Percentiles rank a stretch among this genome's conserved stretches.
Conservation (phyloP, 2,888 invertebrate species). For the Agrochola macilenta region DNA sequence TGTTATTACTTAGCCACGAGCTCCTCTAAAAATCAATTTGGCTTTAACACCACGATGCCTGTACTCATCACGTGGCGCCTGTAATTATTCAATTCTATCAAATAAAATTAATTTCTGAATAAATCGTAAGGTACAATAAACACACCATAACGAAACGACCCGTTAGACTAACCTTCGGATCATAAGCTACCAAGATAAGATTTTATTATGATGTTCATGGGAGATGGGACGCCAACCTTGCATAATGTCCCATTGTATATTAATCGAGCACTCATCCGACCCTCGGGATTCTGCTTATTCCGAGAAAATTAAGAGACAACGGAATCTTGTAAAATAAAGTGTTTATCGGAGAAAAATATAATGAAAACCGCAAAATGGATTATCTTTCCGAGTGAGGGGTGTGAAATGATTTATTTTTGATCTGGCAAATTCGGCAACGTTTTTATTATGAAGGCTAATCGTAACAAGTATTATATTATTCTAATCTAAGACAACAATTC, state of each 20-base stretch:
- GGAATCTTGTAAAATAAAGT: conserved; percentile 37
- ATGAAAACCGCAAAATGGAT: conserved; percentile 34
- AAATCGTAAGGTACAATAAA: not conserved
- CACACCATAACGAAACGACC: not conserved
- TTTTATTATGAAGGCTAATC: not conserved
- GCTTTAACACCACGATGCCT: not conserved
- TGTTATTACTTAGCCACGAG: no score
- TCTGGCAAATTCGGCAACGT: not conserved
- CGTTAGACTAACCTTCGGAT: conserved; percentile 17
- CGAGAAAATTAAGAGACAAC: conserved; percentile 38
- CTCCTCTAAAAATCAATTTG: no score
- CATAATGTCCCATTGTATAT: conserved; percentile 51
- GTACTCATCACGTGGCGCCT: not conserved
- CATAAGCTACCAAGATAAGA: conserved; percentile 29
- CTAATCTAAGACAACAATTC: not conserved
- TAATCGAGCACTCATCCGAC: conserved; percentile 42
- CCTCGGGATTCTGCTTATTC: conserved; percentile 32
- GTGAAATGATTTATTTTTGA: conserved; percentile 2
- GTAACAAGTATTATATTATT: not conserved
- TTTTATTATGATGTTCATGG: conserved; percentile 29
- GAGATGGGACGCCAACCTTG: conserved; percentile 10
- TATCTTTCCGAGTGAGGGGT: conserved; percentile 12
- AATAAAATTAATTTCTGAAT: conserved; percentile 3
- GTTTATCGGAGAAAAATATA: conserved; percentile 47
- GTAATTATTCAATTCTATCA: not conserved